Base-by-base conservation (phyloP, 2,113 vertebrate species). In the Oryzias curvinotus region DNA sequence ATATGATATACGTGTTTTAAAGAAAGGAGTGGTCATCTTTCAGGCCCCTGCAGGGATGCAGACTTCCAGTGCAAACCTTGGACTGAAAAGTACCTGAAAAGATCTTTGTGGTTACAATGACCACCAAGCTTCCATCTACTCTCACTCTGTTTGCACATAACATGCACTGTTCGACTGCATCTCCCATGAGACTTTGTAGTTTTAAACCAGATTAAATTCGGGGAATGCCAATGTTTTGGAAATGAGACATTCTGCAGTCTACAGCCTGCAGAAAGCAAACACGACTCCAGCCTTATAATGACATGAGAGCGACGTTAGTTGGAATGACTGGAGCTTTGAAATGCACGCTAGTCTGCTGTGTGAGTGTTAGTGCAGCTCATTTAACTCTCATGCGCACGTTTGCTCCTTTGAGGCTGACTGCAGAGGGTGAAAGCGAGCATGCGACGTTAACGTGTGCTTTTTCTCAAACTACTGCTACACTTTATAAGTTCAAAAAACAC, bases 321-420 rank as follows among this genome's bases (percentile, higher is more conserved):
- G 45, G 57, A 16, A 48, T 25, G 55, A 64, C 60, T 4, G 45
- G 65, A 1, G 54, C 65, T 70, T 59, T 21, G 30, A 62, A 36
- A 52, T 0, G 23, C 21, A 47, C 4, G 13, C 57, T 41, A 63
- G 64, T 63, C 66, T 70, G 47, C 25, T 5, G 51, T 50, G 36
- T 50, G 21, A 46, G 42, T 15, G 26, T 19, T 47, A 47, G 1
- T 54, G 5, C 26, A 7, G 59, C 52, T 59, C 3, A 71, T 74
- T 62, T 56, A 58, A 77, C 62, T 59, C 66, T 77, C 51, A 54
- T 63, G 62, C 54, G 57, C 55, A 54, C 43, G 30, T 77, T 80
- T 77, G 71, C 71, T 71, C 59, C 74, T 66, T 48, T 5, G 28
- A 3, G 45, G 49, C 23, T 43, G 52, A 73, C 19, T 5, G 47